Conservation (phyloP, 2,888 invertebrate genomes). For the Diachrysia chrysitis region DNA sequence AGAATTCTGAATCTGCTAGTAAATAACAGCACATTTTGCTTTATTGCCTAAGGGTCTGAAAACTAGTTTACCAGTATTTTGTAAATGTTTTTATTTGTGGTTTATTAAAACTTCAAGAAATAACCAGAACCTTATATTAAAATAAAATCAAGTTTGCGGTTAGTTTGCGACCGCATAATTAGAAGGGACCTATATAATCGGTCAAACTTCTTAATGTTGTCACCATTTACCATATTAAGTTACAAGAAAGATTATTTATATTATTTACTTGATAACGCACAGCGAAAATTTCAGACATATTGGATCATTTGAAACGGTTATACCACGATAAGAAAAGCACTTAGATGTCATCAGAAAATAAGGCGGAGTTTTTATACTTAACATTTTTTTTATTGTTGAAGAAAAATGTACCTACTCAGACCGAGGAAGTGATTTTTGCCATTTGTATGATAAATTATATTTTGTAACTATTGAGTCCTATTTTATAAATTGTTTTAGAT, state of each 20-base stretch:
- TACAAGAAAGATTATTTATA: not conserved
- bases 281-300: conserved; percentile 34
- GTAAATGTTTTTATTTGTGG: not conserved
- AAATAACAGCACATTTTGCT: not conserved
- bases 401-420: conserved; percentile 51
- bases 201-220: not conserved
- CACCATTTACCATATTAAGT: not conserved
- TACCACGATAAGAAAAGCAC: conserved; percentile 28
- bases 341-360: conserved; percentile 21
- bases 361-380: conserved; percentile 28
- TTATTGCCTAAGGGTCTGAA: not conserved
- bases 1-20: no score
- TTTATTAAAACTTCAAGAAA: not conserved
- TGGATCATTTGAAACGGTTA: conserved; percentile 20
- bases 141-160: conserved; percentile 9
- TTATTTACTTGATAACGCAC: conserved; percentile 21
- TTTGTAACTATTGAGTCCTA: conserved; percentile 29
- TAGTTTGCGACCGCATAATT: conserved; percentile 2
- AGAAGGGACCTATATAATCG: not conserved
- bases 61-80: not conserved
- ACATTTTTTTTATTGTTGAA: conserved; percentile 11
- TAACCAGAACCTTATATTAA: conserved; percentile 3
- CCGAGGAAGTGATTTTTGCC: conserved; percentile 52
- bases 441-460: conserved; percentile 38
- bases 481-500: not conserved